These are phyloP conservation scores for Sialia sialis DNA, from an alignment of 2,113 vertebrate species.

Conservation along the genomic window DNA sequence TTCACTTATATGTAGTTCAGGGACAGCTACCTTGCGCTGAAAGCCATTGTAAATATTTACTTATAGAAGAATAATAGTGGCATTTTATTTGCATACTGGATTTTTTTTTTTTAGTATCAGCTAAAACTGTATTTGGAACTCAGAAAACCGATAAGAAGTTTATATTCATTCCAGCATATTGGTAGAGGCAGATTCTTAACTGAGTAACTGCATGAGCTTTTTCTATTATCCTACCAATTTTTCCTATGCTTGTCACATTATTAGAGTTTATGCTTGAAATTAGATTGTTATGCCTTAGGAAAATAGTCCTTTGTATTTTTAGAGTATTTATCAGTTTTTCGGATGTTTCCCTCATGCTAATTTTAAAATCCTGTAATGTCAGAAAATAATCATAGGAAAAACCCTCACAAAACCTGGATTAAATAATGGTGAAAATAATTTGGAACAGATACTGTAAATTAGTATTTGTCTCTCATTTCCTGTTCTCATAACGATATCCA, in stretches of 20 bases:
- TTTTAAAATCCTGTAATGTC: not conserved
- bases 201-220: not conserved
- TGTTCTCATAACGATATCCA: not conserved
- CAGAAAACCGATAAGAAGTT: not conserved
- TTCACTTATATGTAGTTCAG: not conserved
- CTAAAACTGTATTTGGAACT: not conserved
- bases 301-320: not conserved
- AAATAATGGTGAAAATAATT: not conserved
- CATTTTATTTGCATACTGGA: not conserved
- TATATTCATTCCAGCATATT: not conserved
- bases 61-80: not conserved
- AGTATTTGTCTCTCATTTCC: not conserved
- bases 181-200: not conserved
- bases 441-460: not conserved
- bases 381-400: not conserved
- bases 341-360: not conserved
- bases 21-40: not conserved
- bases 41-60: not conserved
- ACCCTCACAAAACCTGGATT: accelerated
- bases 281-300: not conserved
- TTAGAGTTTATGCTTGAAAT: not conserved
- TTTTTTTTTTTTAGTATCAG: not conserved
- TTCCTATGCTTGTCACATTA: not conserved
- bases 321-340: not conserved
- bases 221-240: not conserved